Evolutionary conservation across 2,113 vertebrate species (phyloP), one percentile per base, ranked within the genome.

Genomic region (Phainopepla nitens): DNA sequence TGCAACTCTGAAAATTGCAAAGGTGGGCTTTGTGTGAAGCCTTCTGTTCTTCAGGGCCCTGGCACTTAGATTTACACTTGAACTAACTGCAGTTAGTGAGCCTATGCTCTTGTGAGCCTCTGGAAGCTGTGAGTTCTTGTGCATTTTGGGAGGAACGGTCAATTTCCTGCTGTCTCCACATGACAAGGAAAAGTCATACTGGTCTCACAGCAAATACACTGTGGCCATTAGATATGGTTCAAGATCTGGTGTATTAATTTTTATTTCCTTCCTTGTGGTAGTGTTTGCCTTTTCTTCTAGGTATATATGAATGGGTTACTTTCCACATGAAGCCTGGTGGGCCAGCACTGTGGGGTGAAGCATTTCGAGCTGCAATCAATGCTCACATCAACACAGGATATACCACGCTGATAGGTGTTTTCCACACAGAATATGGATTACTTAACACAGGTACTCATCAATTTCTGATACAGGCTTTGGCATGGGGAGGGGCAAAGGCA

Each of bases 291-390:
- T 79, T 81, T 92, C 13, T 96, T 95, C 47, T 94, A 99, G 99
- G 99, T 78, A 97, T 99, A 14, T 99, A 98, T 22, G 99, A 99
- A 95, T 95, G 99, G 96, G 96, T 96, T 10, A 98, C 98, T 35
- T 99, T 98, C 96, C 98, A 98, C 90, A 99, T 99, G 99, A 98
- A 98, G 56, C 98, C 99, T 10, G 99, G 99, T 4, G 99, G 99
- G 28, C 99, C 99, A 15, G 98, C 98, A 1, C 82, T 99, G 66
- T 99, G 99, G 99, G 99, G 98, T 5, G 23, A 97, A 0, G 87
- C 97, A 3, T 99, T 99, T 93, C 97, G 87, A 96, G 98, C 96
- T 5, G 97, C 99, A 23, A 11, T 99, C 53, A 96, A 50, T 8
- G 90, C 98, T 90, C 99, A 99, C 36, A 70, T 98, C 41, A 97